Percentiles rank a stretch among this genome's conserved stretches.
These are phyloP conservation scores for Schizaphis graminum DNA, from an alignment of 2,888 invertebrate species.

Conservation along the genomic window DNA sequence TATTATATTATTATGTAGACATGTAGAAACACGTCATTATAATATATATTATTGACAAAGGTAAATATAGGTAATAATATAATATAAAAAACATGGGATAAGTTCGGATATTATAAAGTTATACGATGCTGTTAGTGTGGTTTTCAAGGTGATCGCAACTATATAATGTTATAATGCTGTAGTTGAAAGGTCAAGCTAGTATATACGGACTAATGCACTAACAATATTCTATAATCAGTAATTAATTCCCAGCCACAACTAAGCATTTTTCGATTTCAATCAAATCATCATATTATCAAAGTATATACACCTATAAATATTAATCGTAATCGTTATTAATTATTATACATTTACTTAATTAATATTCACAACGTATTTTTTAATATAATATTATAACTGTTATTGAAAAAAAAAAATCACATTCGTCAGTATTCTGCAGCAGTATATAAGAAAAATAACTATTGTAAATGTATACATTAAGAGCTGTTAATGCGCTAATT, in stretches of 20 bases:
- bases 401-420: neutral
- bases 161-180: neutral
- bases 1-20: neutral
- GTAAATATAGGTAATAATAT: neutral
- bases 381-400: no score
- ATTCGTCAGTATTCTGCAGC: neutral
- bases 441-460: neutral
- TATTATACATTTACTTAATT: neutral
- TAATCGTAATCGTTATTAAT: neutral
- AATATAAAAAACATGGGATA: neutral
- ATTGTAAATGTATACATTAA: neutral
- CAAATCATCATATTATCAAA: neutral
- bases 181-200: conserved; percentile 22
- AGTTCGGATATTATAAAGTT: neutral
- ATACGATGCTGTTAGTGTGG: neutral
- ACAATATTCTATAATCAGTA: neutral
- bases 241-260: neutral
- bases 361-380: no score
- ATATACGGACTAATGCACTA: neutral
- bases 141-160: conserved; percentile 39
- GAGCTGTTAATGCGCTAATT: neutral
- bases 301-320: neutral
- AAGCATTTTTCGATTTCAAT: neutral
- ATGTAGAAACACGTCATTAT: neutral
- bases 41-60: neutral